Conservation (phyloP, 2,113 vertebrate genomes). For the Polyodon spathula region DNA sequence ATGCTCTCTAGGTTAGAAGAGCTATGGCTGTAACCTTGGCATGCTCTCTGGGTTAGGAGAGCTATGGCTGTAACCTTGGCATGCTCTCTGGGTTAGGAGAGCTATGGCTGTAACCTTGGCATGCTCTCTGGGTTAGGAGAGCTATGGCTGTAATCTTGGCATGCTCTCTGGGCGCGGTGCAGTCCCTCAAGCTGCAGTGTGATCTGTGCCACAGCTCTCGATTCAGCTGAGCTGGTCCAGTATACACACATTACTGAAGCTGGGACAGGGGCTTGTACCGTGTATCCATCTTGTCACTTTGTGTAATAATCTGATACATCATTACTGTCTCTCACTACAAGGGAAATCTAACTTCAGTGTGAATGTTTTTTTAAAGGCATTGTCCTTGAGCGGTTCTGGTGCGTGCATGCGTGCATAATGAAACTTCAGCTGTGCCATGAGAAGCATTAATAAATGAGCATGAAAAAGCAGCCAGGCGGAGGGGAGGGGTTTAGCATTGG, state of each 20-base stretch:
- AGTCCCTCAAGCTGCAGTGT: background rate
- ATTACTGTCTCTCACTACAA: conserved; percentile 26
- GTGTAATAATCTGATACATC: conserved; percentile 28
- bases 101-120: too few relatives aligned
- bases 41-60: too few relatives aligned
- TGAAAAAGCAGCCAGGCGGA: conserved; percentile 7
- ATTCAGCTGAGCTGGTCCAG: background rate
- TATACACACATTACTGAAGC: conserved; percentile 8
- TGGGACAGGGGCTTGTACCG: conserved; percentile 22
- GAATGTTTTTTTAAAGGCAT: conserved; percentile 33
- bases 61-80: too few relatives aligned
- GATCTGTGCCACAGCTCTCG: background rate
- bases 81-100: too few relatives aligned
- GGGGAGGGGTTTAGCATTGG: background rate
- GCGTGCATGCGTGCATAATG: conserved; percentile 51
- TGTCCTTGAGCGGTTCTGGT: conserved; percentile 51
- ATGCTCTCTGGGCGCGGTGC: too few relatives aligned
- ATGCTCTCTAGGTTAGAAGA: too few relatives aligned
- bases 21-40: too few relatives aligned
- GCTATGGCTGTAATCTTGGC: too few relatives aligned
- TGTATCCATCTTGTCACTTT: conserved; percentile 29
- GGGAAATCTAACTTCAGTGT: conserved; percentile 28
- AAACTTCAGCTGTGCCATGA: conserved; percentile 35
- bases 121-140: too few relatives aligned
- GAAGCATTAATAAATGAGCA: conserved; percentile 56